Conservation (phyloP, 1,140 invertebrate species). For the Gryllus bimaculatus region DNA sequence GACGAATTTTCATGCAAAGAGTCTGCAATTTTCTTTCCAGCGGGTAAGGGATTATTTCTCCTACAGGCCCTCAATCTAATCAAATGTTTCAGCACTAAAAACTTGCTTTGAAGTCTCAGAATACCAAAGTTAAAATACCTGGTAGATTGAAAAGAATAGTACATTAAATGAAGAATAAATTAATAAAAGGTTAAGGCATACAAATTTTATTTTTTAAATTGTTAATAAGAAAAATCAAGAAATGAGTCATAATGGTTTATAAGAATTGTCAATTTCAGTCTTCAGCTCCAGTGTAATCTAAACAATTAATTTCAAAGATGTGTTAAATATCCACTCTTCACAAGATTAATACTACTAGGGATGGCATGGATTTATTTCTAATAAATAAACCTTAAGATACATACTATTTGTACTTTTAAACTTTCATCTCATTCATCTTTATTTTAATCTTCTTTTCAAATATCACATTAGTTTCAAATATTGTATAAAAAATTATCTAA, state of each 20-base stretch:
- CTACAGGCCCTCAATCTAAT: neutral
- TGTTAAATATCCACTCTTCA: no score
- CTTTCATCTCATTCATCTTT: neutral
- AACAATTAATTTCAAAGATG: no score
- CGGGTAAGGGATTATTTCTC: neutral
- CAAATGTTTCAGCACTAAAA: neutral
- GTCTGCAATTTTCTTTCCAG: neutral
- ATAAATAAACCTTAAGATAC: neutral
- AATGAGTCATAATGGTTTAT: neutral
- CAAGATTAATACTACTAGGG: neutral
- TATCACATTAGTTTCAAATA: neutral
- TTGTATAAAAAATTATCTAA: neutral
- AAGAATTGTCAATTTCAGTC: neutral
- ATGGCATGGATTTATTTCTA: neutral
- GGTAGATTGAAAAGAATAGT: neutral
- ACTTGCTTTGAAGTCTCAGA: neutral
- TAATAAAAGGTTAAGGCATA: neutral
- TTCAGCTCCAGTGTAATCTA: no score
- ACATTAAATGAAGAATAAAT: neutral
- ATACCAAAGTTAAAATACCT: neutral
- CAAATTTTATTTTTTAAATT: neutral
- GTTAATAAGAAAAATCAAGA: neutral
- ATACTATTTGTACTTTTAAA: neutral
- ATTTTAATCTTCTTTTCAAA: neutral
- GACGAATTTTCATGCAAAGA: slow-evolving; percentile 11